phyloP scores from a whole-genome alignment of 2,797 vertebrate genomes.

The Lacerta bilineata region DNA sequence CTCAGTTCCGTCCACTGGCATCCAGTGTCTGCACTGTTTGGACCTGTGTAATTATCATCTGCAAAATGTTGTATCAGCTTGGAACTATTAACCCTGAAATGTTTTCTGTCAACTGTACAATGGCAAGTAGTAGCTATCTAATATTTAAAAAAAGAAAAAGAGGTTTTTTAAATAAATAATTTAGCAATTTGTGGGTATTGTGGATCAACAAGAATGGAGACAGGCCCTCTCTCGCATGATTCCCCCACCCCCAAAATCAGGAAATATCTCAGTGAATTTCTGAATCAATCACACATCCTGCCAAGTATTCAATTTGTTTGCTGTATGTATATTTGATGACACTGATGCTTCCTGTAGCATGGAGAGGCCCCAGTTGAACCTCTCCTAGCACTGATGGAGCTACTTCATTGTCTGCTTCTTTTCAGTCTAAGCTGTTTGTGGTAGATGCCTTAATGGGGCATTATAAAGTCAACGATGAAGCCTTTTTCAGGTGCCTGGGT shows the following conservation, averaged over 20 bases:
- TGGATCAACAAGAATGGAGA: too few relatives aligned
- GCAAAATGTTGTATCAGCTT: slow-evolving; percentile 99
- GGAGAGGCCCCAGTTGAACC: too few relatives aligned
- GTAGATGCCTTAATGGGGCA: neutral
- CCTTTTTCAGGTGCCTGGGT: neutral
- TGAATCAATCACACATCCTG: neutral
- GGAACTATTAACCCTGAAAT: slow-evolving; percentile 84
- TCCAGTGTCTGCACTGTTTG: slow-evolving; percentile 96
- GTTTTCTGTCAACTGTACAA: slow-evolving; percentile 86
- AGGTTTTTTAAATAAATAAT: slow-evolving; percentile 48
- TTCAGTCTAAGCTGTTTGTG: neutral
- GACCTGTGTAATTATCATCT: slow-evolving; percentile 96
- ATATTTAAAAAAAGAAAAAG: slow-evolving; percentile 1
- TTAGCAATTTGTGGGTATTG: slow-evolving; percentile 42
- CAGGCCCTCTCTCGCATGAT: neutral
- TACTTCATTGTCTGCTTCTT: neutral
- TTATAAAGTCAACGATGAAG: neutral
- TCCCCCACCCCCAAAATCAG: neutral
- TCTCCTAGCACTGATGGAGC: too few relatives aligned
- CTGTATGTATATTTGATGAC: too few relatives aligned
- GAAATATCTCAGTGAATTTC: neutral
- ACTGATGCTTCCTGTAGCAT: too few relatives aligned
- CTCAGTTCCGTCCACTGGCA: slow-evolving; percentile 91
- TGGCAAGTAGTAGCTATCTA: slow-evolving; percentile 82
- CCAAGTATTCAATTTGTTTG: too few relatives aligned